Evolutionary conservation across 2,113 vertebrate genomes (phyloP).

Genomic region (Tichodroma muraria): DNA sequence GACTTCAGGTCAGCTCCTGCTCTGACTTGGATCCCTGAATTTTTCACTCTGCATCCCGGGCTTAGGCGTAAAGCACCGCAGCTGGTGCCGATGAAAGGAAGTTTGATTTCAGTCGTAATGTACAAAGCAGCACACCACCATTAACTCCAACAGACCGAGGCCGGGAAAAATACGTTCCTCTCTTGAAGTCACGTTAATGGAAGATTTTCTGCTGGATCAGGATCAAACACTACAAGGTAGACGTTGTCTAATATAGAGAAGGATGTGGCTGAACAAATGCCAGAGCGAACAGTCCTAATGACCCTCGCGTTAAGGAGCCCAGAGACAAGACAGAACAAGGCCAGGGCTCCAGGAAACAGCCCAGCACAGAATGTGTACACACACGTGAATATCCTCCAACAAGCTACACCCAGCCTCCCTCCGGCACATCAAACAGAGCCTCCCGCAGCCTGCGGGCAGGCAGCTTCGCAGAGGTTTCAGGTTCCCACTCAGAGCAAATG

Average conservation of each 20-base stretch:
- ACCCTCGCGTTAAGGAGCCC: constrained; percentile 9
- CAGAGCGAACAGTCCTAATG: constrained; percentile 5
- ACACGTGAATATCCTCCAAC: neutral
- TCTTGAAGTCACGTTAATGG: neutral
- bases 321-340: constrained; percentile 48
- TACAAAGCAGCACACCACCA: neutral
- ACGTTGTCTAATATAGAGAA: constrained; percentile 34
- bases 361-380: neutral
- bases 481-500: neutral
- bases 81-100: neutral
- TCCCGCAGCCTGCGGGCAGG: neutral
- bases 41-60: neutral
- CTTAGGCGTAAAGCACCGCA: neutral
- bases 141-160: neutral
- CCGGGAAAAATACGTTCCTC: neutral
- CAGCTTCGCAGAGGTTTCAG: neutral
- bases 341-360: constrained; percentile 5
- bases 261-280: constrained; percentile 27
- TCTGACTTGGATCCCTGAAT: neutral
- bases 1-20: neutral
- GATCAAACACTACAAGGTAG: constrained; percentile 45
- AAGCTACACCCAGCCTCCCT: neutral
- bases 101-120: rapidly evolving
- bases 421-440: neutral
- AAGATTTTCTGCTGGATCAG: constrained; percentile 22